Conservation (phyloP, 2,888 invertebrate species). For the Monochamus alternatus region DNA sequence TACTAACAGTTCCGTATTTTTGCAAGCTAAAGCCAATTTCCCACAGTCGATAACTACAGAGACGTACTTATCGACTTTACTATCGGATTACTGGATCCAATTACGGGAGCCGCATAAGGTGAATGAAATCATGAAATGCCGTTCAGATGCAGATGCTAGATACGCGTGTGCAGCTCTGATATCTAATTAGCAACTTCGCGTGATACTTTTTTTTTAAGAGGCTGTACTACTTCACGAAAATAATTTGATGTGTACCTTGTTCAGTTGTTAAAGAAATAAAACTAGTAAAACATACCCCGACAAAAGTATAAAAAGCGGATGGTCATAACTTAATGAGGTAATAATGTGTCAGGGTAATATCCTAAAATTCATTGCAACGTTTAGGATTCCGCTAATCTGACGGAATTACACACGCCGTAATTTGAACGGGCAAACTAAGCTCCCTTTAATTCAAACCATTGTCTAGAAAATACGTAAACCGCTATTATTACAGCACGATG, state of each 20-base stretch:
- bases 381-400: slow-evolving; percentile 70
- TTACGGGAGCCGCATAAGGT: slow-evolving; percentile 70
- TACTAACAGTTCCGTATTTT: slow-evolving; percentile 51
- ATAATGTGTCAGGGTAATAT: slow-evolving; percentile 70
- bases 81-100: slow-evolving; percentile 71
- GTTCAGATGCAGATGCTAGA: slow-evolving; percentile 65
- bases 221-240: background rate
- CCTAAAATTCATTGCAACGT: slow-evolving; percentile 68
- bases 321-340: slow-evolving; percentile 65
- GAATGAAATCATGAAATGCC: slow-evolving; percentile 70
- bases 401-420: slow-evolving; percentile 70
- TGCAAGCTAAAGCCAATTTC: slow-evolving; percentile 63
- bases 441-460: slow-evolving; percentile 68
- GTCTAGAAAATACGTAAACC: slow-evolving; percentile 65
- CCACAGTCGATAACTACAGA: slow-evolving; percentile 68
- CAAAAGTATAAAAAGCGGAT: no score
- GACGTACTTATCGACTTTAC: slow-evolving; percentile 67
- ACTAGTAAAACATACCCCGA: no score
- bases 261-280: no score
- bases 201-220: slow-evolving; percentile 41
- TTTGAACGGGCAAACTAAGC: slow-evolving; percentile 66
- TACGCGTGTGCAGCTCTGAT: slow-evolving; percentile 66
- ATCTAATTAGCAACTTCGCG: slow-evolving; percentile 66
- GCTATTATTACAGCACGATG: slow-evolving; percentile 51
- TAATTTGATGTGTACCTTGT: no score